A percentile compares a stretch with the other conserved stretches of the same genome.
Conservation (phyloP, 2,113 vertebrate species). For the Cichladusa arquata region DNA sequence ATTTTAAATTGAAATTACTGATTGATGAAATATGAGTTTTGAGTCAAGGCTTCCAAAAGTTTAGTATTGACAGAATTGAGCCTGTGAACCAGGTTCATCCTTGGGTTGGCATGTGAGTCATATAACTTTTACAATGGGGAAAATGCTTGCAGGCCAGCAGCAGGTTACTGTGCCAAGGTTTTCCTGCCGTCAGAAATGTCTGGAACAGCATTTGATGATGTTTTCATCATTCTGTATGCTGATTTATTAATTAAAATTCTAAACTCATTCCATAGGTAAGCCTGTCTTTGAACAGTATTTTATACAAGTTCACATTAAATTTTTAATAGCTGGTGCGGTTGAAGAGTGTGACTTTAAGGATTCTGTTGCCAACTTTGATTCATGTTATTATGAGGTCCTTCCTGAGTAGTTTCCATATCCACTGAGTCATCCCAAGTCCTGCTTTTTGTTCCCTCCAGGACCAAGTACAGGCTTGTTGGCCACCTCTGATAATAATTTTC, state of each 20-base stretch:
- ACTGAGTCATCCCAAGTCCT: background rate
- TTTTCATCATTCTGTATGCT: background rate
- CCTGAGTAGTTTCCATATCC: background rate
- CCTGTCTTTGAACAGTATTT: background rate
- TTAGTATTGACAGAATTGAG: background rate
- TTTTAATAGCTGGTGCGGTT: background rate
- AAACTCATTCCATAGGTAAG: background rate
- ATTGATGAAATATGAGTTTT: background rate
- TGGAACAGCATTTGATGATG: background rate
- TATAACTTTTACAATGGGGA: accelerated
- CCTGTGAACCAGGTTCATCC: background rate
- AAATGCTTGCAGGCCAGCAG: background rate
- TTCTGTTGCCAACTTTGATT: background rate
- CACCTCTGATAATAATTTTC: background rate
- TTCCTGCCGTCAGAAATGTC: background rate
- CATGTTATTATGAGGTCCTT: background rate
- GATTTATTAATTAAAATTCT: background rate
- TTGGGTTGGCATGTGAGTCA: accelerated
- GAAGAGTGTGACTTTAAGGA: background rate
- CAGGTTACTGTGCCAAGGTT: background rate
- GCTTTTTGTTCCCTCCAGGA: background rate
- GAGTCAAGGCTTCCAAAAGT: background rate
- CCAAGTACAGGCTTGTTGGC: background rate
- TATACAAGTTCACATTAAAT: background rate
- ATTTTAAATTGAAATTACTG: background rate